phyloP scores from a whole-genome alignment of 1,140 invertebrate species.

The Ruditapes philippinarum region DNA sequence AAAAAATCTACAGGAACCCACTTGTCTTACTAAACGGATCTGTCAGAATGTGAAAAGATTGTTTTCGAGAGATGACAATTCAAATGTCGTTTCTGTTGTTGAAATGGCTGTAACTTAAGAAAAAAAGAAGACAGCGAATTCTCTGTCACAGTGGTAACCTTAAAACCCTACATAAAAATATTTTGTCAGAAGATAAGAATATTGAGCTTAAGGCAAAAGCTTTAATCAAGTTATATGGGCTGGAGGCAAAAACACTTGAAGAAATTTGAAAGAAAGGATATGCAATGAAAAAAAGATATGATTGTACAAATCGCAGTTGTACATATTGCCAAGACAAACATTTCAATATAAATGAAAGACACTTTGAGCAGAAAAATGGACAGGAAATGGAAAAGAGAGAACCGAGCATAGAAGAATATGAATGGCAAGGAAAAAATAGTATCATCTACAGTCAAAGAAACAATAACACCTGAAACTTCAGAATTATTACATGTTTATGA shows the following conservation, averaged over 20 bases:
- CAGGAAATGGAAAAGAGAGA: slow-evolving; percentile 12
- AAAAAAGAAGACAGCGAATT: background rate
- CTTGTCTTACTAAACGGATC: background rate
- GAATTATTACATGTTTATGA: background rate
- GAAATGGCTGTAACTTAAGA: background rate
- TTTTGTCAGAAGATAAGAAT: slow-evolving; percentile 14
- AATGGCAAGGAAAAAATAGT: background rate
- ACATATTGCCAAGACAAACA: background rate
- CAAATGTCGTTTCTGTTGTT: background rate
- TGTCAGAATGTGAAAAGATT: slow-evolving; percentile 10
- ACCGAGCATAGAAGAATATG: background rate
- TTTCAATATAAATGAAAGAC: background rate
- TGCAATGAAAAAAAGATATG: background rate
- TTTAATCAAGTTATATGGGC: background rate
- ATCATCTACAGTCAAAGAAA: slow-evolving; percentile 20
- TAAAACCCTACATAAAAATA: slow-evolving; percentile 8
- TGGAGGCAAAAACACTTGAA: background rate
- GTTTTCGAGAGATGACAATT: background rate
- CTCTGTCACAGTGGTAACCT: slow-evolving; percentile 2
- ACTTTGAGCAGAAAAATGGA: background rate
- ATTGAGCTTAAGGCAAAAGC: background rate
- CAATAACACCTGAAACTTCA: background rate
- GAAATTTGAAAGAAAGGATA: background rate
- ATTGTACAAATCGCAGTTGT: slow-evolving; percentile 2
- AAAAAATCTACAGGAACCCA: background rate